phyloP scores from a whole-genome alignment of 2,797 vertebrate genomes.

The Mus caroli region DNA sequence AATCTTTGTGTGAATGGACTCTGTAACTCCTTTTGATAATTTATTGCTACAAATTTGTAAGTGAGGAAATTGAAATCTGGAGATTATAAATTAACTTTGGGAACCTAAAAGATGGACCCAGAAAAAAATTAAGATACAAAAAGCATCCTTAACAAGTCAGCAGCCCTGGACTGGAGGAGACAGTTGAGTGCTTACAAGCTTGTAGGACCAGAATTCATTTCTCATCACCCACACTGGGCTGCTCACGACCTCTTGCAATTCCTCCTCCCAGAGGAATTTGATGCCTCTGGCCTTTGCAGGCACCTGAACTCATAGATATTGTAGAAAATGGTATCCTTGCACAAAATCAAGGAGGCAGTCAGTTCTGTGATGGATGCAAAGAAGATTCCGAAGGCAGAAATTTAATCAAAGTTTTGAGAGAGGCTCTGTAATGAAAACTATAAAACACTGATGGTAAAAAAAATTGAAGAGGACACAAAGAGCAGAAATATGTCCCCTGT shows the following conservation, averaged over 20 bases:
- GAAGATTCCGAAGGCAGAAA: not conserved
- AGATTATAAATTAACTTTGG: not conserved
- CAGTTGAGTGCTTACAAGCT: not conserved
- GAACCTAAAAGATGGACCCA: not conserved
- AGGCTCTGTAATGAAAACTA: not conserved
- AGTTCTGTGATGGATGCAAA: not conserved
- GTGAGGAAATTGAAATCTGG: constrained; percentile 27
- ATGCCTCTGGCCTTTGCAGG: not conserved
- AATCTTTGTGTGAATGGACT: not conserved
- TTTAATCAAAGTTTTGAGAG: not conserved
- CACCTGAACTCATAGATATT: not conserved
- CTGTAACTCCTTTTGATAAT: not conserved
- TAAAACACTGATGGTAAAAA: not conserved
- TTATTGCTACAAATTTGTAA: constrained; percentile 33
- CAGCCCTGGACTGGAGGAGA: not conserved
- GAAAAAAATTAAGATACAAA: not conserved
- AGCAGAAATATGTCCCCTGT: not conserved
- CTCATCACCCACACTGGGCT: not conserved
- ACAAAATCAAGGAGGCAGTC: not conserved
- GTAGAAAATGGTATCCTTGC: not conserved
- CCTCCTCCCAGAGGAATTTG: not conserved
- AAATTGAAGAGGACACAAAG: not conserved
- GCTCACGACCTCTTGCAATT: too few relatives aligned
- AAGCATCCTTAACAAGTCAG: not conserved
- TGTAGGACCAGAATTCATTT: not conserved